Base-by-base conservation (phyloP, 1,140 invertebrate genomes). In the Parapsyche elsis region DNA sequence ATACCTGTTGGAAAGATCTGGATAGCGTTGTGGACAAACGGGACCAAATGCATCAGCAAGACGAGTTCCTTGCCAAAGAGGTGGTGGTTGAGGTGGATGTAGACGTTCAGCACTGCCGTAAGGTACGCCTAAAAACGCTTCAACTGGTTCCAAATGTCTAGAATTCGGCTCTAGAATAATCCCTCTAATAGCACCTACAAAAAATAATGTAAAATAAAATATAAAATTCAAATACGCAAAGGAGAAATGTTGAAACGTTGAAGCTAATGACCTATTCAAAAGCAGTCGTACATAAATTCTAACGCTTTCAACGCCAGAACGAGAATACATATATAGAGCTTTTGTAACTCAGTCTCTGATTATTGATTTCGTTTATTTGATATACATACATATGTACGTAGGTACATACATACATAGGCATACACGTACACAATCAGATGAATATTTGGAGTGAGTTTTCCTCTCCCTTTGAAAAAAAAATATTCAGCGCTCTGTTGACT, bases 81-180 rank as follows among this genome's bases (percentile, higher is more conserved):
- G 93, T 38, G 94, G 93, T 44, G 94, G 95, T 26, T 71, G 71
- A 21, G 79, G 79, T 19, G 91, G 87, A 30, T 91, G 86, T 4
- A 93, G 92, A 5, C 90, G 89, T 71, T 90, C 88, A 23, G 93
- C 92, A 83, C 91, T 90, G 0, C 94, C 95, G 88, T 95, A 96
- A 0, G 94, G 94, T 49, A 96, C 92, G 82, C 89, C 94, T 83
- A 89, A 92, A 85, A 91, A 94, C 87, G 92, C 90, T 84, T 92
- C 94, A 1, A 95, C 93, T 0, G 93, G 92, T 80, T 92, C 92
- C 73, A 95, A 87, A 85, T 92, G 90, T 81, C 90, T 88, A 78
- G 91, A 92, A 84, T 92, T 92, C 78, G 93, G 88, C 83, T 93
- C 92, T 84, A 93, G 86, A 49, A 91, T 90, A 53, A 91, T 86